Percentiles rank a stretch among this genome's conserved stretches.
Conservation (phyloP, 2,797 vertebrate species). For the Acanthiza pusilla region DNA sequence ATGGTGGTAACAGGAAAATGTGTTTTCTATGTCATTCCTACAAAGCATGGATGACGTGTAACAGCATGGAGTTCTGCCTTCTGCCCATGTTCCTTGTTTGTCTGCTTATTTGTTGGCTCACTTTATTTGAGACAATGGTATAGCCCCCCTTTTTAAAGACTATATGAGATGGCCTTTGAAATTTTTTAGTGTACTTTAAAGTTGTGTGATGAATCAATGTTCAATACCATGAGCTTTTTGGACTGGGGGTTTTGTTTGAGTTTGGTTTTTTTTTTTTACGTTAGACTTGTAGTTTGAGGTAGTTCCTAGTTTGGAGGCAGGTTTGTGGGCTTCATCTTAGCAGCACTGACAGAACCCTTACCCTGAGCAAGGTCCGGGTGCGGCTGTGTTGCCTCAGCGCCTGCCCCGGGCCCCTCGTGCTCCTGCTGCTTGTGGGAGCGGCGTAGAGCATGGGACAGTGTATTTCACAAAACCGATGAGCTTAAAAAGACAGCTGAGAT, state of each 20-base stretch:
- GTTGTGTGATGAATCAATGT: neutral
- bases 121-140: neutral
- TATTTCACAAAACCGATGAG: neutral
- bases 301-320: neutral
- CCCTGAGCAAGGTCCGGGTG: accelerated
- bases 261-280: neutral
- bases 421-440: neutral
- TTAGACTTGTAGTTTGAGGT: neutral
- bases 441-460: accelerated
- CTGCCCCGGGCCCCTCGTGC: neutral
- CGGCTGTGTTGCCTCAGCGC: accelerated
- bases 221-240: neutral
- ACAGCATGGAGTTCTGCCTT: accelerated
- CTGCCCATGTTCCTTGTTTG: neutral
- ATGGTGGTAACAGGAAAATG: neutral
- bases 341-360: accelerated
- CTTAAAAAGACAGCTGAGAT: neutral
- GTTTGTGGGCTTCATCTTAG: accelerated
- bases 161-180: neutral
- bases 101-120: neutral
- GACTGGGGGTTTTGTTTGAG: neutral
- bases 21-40: accelerated
- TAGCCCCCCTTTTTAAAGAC: accelerated
- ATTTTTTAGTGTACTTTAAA: neutral
- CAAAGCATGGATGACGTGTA: neutral